These are phyloP conservation scores for Phaetusa simplex DNA, from an alignment of 2,113 vertebrate genomes.

Conservation along the genomic window DNA sequence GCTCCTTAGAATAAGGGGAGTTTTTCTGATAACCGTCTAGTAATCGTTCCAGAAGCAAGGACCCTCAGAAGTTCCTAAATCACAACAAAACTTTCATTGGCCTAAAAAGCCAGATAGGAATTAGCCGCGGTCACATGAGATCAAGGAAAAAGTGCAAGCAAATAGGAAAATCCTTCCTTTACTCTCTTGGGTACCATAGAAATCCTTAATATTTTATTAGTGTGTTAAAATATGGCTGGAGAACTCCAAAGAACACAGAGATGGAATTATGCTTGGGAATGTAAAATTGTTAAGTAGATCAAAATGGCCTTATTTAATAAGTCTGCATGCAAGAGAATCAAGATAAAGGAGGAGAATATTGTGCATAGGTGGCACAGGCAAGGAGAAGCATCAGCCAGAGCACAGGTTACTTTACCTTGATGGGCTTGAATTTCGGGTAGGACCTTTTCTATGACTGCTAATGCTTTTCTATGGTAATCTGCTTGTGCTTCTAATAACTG, in stretches of 20 bases:
- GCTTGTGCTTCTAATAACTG: slow-evolving; percentile 99
- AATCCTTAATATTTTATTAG: slow-evolving; percentile 47
- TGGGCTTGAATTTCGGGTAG: slow-evolving; percentile 95
- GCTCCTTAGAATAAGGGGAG: neutral
- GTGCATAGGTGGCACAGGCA: slow-evolving; percentile 69
- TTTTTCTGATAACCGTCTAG: neutral
- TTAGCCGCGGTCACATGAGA: neutral
- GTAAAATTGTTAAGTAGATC: slow-evolving; percentile 35
- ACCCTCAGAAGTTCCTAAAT: neutral
- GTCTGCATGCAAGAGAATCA: slow-evolving; percentile 70
- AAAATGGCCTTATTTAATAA: slow-evolving; percentile 46
- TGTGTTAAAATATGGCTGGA: slow-evolving; percentile 67
- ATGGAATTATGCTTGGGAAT: slow-evolving; percentile 43
- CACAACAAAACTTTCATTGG: neutral
- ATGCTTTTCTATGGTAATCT: slow-evolving; percentile 99
- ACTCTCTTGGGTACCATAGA: neutral
- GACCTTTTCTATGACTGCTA: slow-evolving; percentile 94
- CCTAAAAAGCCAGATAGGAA: neutral
- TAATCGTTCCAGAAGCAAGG: neutral
- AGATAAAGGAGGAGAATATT: slow-evolving; percentile 56
- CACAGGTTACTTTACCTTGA: slow-evolving; percentile 90
- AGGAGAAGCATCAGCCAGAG: slow-evolving; percentile 69
- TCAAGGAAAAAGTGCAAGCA: neutral
- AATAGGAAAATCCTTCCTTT: neutral
- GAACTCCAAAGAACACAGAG: slow-evolving; percentile 53